Evolutionary conservation across 2,113 vertebrate genomes (phyloP).

Genomic region (Ictalurus punctatus): DNA sequence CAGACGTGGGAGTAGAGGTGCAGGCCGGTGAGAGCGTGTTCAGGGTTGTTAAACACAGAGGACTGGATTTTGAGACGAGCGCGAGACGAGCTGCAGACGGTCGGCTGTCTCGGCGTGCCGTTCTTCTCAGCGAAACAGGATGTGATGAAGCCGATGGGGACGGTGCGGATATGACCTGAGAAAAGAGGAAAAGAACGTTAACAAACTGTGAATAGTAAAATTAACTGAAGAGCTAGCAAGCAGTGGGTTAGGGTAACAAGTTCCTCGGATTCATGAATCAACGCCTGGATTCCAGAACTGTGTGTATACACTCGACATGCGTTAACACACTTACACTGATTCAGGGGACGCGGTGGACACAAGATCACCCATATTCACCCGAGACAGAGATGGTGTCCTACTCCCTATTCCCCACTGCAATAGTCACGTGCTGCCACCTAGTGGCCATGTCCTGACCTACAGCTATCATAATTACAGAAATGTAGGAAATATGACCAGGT

Average conservation of each 20-base stretch:
- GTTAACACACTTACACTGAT: neutral
- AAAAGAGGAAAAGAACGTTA: neutral
- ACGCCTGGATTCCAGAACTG: neutral
- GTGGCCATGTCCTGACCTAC: neutral
- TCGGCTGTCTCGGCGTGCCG: conserved; percentile 84
- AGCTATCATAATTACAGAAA: neutral
- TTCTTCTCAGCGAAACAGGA: conserved; percentile 85
- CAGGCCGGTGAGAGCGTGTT: conserved; percentile 81
- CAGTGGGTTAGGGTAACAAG: too few species aligned
- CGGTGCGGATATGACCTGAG: conserved; percentile 79
- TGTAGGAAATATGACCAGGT: neutral
- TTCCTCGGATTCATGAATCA: neutral
- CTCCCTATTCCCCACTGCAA: neutral
- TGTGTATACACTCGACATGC: neutral
- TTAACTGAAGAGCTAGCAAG: neutral
- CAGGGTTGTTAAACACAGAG: conserved; percentile 84
- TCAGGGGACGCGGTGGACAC: neutral
- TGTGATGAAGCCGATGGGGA: conserved; percentile 81
- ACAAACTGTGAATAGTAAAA: neutral
- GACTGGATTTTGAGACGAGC: conserved; percentile 76
- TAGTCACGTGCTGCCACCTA: neutral
- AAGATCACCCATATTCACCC: neutral
- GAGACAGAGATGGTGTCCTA: neutral
- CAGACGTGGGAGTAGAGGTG: conserved; percentile 87
- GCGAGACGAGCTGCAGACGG: conserved; percentile 78